phyloP scores from a whole-genome alignment of 1,140 invertebrate genomes.

The Drosophila arawakana region DNA sequence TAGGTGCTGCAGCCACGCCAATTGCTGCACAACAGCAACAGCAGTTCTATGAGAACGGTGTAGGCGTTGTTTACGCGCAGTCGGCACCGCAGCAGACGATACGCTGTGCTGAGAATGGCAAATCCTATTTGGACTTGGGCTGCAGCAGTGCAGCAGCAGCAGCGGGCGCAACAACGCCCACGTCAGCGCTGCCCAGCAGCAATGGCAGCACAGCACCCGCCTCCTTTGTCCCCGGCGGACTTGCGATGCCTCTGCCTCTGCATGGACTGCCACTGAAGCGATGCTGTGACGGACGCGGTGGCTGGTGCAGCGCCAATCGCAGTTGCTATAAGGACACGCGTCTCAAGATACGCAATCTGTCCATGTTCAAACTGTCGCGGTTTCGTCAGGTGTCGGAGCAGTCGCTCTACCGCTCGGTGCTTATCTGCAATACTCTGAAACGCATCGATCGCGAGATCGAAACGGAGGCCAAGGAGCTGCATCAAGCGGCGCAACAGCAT shows the following conservation, averaged over 20 bases:
- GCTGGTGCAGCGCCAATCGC: conserved; percentile 89
- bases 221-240: conserved; percentile 22
- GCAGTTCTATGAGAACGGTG: conserved; percentile 38
- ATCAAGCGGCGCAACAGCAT: conserved; percentile 83
- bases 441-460: conserved; percentile 96
- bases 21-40: conserved; percentile 28
- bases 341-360: conserved; percentile 95
- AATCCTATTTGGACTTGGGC: conserved; percentile 94
- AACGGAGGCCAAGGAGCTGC: conserved; percentile 88
- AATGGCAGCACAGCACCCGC: conserved; percentile 29
- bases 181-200: conserved; percentile 28
- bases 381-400: conserved; percentile 95
- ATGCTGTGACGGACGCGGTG: conserved; percentile 90
- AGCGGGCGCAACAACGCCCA: conserved; percentile 48
- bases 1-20: conserved; percentile 34
- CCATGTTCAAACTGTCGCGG: conserved; percentile 95
- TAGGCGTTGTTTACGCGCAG: conserved; percentile 78
- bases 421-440: conserved; percentile 97
- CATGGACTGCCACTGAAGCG: conserved; percentile 85
- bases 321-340: conserved; percentile 93
- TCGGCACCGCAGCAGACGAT: conserved; percentile 89
- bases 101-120: conserved; percentile 94
- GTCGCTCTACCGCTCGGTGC: conserved; percentile 94
- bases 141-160: conserved; percentile 86
- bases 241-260: conserved; percentile 48